These are phyloP conservation scores for Pseudopleuronectes americanus DNA, from an alignment of 2,797 vertebrate genomes.

Conservation along the genomic window DNA sequence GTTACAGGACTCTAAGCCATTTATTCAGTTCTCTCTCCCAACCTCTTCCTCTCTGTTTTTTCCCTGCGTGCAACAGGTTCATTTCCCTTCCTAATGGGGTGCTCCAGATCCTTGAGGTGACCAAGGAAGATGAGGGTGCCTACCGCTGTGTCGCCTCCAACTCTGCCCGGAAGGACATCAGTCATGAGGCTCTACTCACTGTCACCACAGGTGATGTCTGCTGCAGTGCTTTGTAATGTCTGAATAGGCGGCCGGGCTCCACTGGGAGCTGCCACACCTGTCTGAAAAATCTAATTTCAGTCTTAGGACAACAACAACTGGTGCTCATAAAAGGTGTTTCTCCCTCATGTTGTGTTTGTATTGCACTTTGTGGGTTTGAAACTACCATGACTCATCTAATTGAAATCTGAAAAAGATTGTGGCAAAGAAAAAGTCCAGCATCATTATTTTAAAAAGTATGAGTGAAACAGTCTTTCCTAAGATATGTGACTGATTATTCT, in stretches of 20 bases:
- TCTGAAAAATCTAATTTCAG: conserved; percentile 3
- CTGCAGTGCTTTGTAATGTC: conserved; percentile 25
- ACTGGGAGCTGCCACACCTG: conserved; percentile 17
- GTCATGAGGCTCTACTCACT: conserved; percentile 87
- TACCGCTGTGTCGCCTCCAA: conserved; percentile 93
- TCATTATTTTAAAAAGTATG: neutral
- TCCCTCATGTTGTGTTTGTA: neutral
- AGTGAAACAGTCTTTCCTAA: neutral
- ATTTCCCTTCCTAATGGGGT: conserved; percentile 93
- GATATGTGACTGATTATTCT: neutral
- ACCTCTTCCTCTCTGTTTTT: conserved; percentile 9
- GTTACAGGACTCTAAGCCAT: conserved; percentile 19
- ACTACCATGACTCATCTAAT: neutral
- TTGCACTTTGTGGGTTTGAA: neutral
- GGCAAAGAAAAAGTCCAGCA: neutral
- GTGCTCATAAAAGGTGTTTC: neutral
- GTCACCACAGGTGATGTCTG: conserved; percentile 81
- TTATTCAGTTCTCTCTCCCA: conserved; percentile 25
- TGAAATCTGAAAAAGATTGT: neutral
- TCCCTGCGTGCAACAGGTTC: conserved; percentile 81
- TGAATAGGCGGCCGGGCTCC: conserved; percentile 16
- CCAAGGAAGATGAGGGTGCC: conserved; percentile 85
- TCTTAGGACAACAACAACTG: conserved; percentile 3
- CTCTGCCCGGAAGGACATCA: conserved; percentile 84
- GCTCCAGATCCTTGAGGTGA: conserved; percentile 92